Percentiles rank a stretch among this genome's conserved stretches.
Evolutionary conservation across 2,888 invertebrate genomes (phyloP).

Genomic region (Thera britannica): DNA sequence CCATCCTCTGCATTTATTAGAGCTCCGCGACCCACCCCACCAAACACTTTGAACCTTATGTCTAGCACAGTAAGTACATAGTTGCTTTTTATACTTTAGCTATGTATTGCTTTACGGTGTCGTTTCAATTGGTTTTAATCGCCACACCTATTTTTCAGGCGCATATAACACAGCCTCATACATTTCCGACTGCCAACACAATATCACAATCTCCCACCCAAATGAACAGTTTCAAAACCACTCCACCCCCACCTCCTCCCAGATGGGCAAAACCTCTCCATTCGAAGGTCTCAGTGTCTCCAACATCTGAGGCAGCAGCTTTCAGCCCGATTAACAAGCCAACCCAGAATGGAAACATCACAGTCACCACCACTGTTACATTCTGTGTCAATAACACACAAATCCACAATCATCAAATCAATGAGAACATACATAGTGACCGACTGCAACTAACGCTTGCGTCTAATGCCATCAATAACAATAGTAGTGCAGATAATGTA

Average conservation of each 20-base stretch:
- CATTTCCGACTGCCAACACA: constrained; percentile 73
- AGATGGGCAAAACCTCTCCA: constrained; percentile 92
- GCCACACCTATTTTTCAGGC: constrained; percentile 81
- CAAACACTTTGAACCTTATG: constrained; percentile 91
- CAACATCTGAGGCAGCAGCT: constrained; percentile 71
- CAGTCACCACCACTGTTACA: constrained; percentile 94
- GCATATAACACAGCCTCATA: constrained; percentile 83
- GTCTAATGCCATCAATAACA: constrained; percentile 79
- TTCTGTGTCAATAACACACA: constrained; percentile 89
- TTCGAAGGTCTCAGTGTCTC: constrained; percentile 77
- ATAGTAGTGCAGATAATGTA: constrained; percentile 66
- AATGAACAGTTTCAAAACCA: constrained; percentile 73
- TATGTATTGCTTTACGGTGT: constrained; percentile 58
- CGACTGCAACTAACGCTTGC: constrained; percentile 83
- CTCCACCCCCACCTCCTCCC: constrained; percentile 93
- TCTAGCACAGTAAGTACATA: constrained; percentile 80
- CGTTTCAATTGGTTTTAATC: constrained; percentile 61
- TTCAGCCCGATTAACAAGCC: constrained; percentile 78
- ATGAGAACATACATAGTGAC: constrained; percentile 77
- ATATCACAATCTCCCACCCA: constrained; percentile 72
- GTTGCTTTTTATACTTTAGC: constrained; percentile 26
- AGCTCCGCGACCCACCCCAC: constrained; percentile 91
- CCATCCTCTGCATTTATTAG: constrained; percentile 79
- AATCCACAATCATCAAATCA: constrained; percentile 81
- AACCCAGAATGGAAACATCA: constrained; percentile 88